Evolutionary conservation across 2,797 vertebrate species (phyloP), one percentile per base, ranked within the genome.

Genomic region (Pipistrellus nathusii): DNA sequence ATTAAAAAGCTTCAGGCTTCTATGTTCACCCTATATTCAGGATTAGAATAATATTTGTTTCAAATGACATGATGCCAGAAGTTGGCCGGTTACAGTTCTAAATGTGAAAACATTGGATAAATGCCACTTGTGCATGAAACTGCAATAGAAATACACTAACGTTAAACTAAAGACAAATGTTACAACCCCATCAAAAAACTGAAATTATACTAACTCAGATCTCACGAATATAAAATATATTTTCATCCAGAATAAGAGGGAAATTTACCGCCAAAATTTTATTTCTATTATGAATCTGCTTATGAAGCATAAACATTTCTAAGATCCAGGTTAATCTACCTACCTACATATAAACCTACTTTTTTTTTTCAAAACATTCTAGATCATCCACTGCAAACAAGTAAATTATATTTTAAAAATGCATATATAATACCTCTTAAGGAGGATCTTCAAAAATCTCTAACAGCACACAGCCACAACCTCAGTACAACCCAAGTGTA

Each of bases 1-100:
- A 81, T 44, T 93, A 17, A 90, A 90, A 89, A 84, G 15, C 25
- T 73, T 85, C 35, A 80, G 32, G 46, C 35, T 64, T 83, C 38
- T 15, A 32, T 91, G 82, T 59, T 85, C 55, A 78, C 62, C n/a
- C 8, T 86, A 86, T 73, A 4, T 18, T 68, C 72, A 81, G 57
- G 21, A 85, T 69, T 85, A 77, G 71, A 92, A 91, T 75, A 76
- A 18, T 83, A 46, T 51, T 81, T 75, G 35, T 57, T 93, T 85
- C 17, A 93, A 94, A 72, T 38, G 44, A 85, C 4, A 53, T n/a
- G 44, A 88, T n/a, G 75, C 44, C 30, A 23, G 30, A n/a, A 55
- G n/a, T n/a, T 81, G 8, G 11, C 23, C n/a, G 84, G 5, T 64
- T 35, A 78, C 3, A 73, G 41, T 38, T 90, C 68, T 76, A 66